phyloP scores from a whole-genome alignment of 2,797 vertebrate genomes.

The Peromyscus nudipes region DNA sequence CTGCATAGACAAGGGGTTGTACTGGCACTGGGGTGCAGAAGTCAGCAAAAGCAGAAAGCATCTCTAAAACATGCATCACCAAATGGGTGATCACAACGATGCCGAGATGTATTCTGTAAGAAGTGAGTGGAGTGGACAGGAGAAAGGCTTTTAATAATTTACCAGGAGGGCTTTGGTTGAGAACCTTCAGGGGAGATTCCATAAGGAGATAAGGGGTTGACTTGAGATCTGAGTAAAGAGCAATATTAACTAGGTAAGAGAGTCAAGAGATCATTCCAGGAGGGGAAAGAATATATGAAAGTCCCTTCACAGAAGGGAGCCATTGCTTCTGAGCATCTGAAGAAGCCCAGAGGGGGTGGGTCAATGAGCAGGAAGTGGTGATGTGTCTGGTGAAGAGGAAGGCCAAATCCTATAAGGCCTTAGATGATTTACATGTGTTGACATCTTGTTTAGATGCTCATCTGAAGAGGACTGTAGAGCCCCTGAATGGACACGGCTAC shows the following conservation, averaged over 20 bases:
- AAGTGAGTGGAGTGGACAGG: not conserved
- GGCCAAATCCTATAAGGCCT: not conserved
- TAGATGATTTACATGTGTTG: not conserved
- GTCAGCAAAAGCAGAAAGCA: slow-evolving; percentile 12
- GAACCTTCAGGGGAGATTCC: not conserved
- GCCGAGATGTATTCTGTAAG: not conserved
- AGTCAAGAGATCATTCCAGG: not conserved
- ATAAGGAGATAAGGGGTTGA: not conserved
- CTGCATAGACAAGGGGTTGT: not conserved
- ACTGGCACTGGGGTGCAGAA: not conserved
- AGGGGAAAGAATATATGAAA: not conserved
- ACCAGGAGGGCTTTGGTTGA: not conserved
- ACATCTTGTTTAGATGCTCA: not conserved
- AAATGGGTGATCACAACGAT: not conserved
- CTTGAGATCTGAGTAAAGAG: not conserved
- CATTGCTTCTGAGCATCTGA: not conserved
- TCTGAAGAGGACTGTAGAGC: not conserved
- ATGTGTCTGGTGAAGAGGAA: not conserved
- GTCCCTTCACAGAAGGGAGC: not conserved
- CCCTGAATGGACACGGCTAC: not conserved
- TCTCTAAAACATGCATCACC: not conserved
- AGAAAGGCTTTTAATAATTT: not conserved
- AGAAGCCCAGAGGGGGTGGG: not conserved
- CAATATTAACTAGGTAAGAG: not conserved
- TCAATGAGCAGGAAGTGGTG: not conserved